Percentiles rank a stretch among this genome's conserved stretches.
Evolutionary conservation across 2,888 invertebrate genomes (phyloP).

Genomic region (Metalampra italica): DNA sequence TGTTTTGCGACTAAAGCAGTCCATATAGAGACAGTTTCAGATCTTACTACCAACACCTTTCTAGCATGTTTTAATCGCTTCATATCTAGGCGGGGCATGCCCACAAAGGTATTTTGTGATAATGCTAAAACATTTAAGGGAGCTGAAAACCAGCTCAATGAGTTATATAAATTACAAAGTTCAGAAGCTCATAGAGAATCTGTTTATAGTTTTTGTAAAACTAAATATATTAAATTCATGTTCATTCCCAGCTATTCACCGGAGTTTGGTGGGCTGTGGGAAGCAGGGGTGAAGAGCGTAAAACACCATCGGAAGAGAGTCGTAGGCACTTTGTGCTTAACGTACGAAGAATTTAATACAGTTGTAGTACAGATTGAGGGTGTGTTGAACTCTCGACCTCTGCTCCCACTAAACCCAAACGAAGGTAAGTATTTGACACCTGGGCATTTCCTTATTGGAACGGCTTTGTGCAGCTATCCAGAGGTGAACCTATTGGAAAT

Average conservation of each 20-base stretch:
- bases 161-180: background rate
- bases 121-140: conserved; percentile 8
- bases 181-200: too few species aligned
- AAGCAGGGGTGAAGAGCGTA: too few species aligned
- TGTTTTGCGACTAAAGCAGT: conserved; percentile 7
- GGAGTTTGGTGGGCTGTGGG: conserved; percentile 7
- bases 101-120: conserved; percentile 4
- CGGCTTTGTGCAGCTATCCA: too few species aligned
- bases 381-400: too few species aligned
- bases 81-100: conserved; percentile 9
- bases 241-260: background rate
- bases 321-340: too few species aligned
- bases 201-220: conserved; percentile 5
- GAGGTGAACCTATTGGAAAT: too few species aligned
- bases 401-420: too few species aligned
- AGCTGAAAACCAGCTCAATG: background rate
- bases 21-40: conserved; percentile 12
- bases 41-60: conserved; percentile 5
- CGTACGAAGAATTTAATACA: too few species aligned
- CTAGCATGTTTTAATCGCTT: conserved; percentile 10
- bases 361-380: too few species aligned
- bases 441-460: too few species aligned
- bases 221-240: background rate
- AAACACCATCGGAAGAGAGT: too few species aligned
- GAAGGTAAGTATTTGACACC: too few species aligned